Percentiles rank a stretch among this genome's conserved stretches.
phyloP scores from a whole-genome alignment of 2,113 vertebrate genomes.

The Pelecanoides urinatrix region DNA sequence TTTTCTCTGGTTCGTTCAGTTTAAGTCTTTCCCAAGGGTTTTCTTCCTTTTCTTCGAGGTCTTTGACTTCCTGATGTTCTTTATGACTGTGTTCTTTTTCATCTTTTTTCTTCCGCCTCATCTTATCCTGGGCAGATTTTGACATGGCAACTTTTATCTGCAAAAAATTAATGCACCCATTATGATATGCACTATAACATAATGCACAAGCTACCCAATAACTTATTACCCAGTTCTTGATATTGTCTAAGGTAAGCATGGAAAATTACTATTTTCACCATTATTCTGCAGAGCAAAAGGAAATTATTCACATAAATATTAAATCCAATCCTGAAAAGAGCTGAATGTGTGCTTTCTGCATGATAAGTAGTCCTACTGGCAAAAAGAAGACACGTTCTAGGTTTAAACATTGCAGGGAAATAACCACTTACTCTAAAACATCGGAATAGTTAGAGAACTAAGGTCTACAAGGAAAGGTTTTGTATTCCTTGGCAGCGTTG shows the following conservation, averaged over 20 bases:
- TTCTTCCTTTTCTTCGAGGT: slow-evolving; percentile 69
- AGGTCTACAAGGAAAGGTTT: neutral
- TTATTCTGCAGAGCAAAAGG: neutral
- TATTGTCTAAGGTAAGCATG: neutral
- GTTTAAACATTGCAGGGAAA: neutral
- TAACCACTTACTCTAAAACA: neutral
- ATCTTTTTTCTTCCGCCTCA: slow-evolving; percentile 74
- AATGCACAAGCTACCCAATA: neutral
- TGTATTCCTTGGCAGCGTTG: neutral
- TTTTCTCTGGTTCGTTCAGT: slow-evolving; percentile 61
- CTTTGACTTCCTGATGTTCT: slow-evolving; percentile 54
- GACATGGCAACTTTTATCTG: slow-evolving; percentile 78
- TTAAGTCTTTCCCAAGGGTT: slow-evolving; percentile 70
- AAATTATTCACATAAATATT: neutral
- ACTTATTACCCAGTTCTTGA: neutral
- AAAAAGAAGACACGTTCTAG: neutral
- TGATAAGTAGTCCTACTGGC: neutral
- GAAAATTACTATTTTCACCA: neutral
- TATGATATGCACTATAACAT: neutral
- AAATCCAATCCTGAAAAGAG: neutral
- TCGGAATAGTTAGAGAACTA: neutral
- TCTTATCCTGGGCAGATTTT: slow-evolving; percentile 79
- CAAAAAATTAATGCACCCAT: neutral
- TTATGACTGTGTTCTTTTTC: slow-evolving; percentile 49
- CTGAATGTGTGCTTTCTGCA: neutral